Base-by-base conservation (phyloP, 2,888 invertebrate genomes). In the Hydroisotoma schaefferi region DNA sequence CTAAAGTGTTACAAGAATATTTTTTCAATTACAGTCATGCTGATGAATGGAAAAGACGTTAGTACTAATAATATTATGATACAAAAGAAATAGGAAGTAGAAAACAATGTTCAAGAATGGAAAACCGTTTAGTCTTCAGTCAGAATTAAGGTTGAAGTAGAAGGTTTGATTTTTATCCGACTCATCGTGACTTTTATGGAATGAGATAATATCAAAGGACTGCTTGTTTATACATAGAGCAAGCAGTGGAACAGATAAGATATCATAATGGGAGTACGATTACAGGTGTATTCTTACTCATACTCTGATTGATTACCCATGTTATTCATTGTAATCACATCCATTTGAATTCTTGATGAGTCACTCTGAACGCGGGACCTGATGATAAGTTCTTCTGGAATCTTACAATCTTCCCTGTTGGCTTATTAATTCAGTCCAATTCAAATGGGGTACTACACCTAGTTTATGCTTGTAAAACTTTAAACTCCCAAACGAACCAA, bases 301-400 rank as follows among this genome's bases (percentile, higher is more conserved):
- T 55, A 44, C 53, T 55, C 59, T 67, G 67, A 67, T 67, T 67
- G 67, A 67, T 67, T 65, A 67, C 65, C 64, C 64, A 63, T 67
- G 64, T 67, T 56, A 56, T 58, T 37, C 48, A 62, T 66, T 67
- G 63, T 67, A 64, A 67, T 67, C 61, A 62, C 55, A 37, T 37
- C 65, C 64, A 67, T 67, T 67, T 65, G 58, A 62, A 67, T 67
- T 64, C 63, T 60, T 63, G 67, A 67, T 67, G 67, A 67, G 62
- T 67, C 67, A 67, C 27, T 15, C 53, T 18, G 43, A 52, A 28
- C 51, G 22, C 28, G 28, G 49, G 49, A 28, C 26, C 26, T 49
- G 5, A 20, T 15, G 40, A 40, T 40, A 20, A 20, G 40, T 40
- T 40, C 5, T 20, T 40, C n/a, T 15, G 5, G n/a, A 40, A 40